Evolutionary conservation across 92 coral and sea anemone genomes (phyloP).

Genomic region (Phenganax subtilis): DNA sequence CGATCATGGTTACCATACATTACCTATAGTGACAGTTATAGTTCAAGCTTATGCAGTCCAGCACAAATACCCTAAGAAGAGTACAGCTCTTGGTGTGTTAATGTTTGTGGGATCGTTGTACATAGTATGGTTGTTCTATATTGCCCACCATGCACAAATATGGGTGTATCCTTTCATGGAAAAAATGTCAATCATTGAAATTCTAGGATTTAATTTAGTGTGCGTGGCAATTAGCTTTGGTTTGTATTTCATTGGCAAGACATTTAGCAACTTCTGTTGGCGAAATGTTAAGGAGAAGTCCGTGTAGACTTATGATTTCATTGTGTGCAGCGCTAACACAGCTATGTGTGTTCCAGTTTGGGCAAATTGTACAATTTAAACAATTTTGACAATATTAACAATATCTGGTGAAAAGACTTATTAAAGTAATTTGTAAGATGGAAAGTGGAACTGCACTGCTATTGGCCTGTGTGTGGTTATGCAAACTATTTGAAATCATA

Average conservation of each 20-base stretch:
- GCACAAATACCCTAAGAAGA: constrained; percentile 68
- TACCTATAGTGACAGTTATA: constrained; percentile 61
- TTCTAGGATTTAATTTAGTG: constrained; percentile 55
- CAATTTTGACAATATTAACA: too few species aligned
- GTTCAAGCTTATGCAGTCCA: constrained; percentile 59
- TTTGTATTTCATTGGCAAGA: constrained; percentile 70
- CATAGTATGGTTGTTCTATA: constrained; percentile 73
- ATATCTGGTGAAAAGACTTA: too few species aligned
- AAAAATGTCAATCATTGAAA: constrained; percentile 54
- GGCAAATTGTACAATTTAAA: too few species aligned
- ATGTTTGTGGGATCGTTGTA: constrained; percentile 58
- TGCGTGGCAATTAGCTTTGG: constrained; percentile 47
- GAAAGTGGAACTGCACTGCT: too few species aligned
- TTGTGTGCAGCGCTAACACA: neutral
- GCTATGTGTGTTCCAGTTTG: too few species aligned
- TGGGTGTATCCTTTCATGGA: constrained; percentile 95
- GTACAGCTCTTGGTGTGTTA: constrained; percentile 55
- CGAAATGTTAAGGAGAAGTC: constrained; percentile 3
- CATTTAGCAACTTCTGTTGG: constrained; percentile 42
- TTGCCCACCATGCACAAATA: constrained; percentile 63
- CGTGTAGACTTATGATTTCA: neutral
- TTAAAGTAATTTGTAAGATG: too few species aligned
- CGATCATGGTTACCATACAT: constrained; percentile 80
- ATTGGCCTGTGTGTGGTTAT: too few species aligned
- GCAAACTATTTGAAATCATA: too few species aligned